Evolutionary conservation across 35 echinoderm and acorn worm species (phyloP).

Genomic region (Lytechinus variegatus): DNA sequence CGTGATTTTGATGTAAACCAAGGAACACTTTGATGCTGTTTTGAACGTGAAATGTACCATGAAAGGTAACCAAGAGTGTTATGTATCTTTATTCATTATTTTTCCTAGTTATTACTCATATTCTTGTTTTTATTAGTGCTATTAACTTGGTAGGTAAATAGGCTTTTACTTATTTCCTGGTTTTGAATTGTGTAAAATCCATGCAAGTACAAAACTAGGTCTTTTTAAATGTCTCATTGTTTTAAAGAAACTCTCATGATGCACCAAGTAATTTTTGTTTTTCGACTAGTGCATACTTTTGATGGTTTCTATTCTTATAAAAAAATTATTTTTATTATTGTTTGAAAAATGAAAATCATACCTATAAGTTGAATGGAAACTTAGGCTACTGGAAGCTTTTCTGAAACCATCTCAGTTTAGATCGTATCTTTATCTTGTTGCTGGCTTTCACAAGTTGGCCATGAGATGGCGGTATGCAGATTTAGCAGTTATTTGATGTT

Average conservation of each 20-base stretch:
- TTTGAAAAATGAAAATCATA: neutral
- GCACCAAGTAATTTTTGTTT: neutral
- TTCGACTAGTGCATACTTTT: neutral
- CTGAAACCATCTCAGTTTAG: too few species aligned
- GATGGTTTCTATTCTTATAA: neutral
- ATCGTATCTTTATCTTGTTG: too few species aligned
- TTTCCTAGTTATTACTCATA: neutral
- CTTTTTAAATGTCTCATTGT: neutral
- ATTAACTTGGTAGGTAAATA: neutral
- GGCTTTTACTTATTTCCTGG: neutral
- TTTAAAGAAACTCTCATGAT: neutral
- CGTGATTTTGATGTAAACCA: neutral
- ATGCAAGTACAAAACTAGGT: neutral
- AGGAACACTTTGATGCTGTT: neutral
- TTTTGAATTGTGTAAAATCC: too few species aligned
- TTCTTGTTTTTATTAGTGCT: neutral
- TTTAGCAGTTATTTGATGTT: too few species aligned
- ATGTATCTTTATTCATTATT: neutral
- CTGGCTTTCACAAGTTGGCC: too few species aligned
- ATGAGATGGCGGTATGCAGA: too few species aligned
- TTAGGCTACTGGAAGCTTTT: too few species aligned
- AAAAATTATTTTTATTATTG: neutral
- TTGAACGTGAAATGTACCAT: neutral
- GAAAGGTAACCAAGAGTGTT: slow-evolving; percentile 18
- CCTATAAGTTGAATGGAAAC: neutral